Conservation (phyloP, 2,888 invertebrate genomes). For the Oithona nana region DNA sequence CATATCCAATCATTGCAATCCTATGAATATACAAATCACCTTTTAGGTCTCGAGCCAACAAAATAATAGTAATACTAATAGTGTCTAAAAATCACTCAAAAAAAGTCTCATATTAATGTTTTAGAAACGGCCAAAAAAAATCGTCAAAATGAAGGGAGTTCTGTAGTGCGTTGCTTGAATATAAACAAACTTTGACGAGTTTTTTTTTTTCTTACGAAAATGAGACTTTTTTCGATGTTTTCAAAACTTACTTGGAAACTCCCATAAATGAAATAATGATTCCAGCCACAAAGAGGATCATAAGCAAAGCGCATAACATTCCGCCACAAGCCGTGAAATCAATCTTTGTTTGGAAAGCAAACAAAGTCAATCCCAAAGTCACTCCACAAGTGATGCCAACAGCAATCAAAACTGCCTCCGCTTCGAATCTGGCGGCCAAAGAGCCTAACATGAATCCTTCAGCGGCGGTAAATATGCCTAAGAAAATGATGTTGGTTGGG, state of each 20-base stretch:
- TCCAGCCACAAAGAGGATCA: conserved; percentile 7
- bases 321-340: conserved; percentile 66
- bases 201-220: too few species aligned
- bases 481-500: conserved; percentile 72
- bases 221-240: too few species aligned
- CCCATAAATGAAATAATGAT: conserved; percentile 4
- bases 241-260: background rate
- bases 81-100: too few species aligned
- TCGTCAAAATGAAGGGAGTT: too few species aligned
- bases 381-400: conserved; percentile 73
- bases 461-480: conserved; percentile 52
- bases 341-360: conserved; percentile 72
- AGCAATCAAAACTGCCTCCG: conserved; percentile 48
- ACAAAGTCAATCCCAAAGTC: conserved; percentile 63
- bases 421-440: background rate
- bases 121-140: too few species aligned
- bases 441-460: conserved; percentile 2
- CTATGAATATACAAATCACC: background rate
- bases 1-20: conserved; percentile 43
- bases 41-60: background rate
- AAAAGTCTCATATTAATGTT: too few species aligned
- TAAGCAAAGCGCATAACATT: conserved; percentile 5
- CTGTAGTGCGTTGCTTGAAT: too few species aligned
- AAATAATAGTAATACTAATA: background rate
- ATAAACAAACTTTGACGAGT: too few species aligned